These are phyloP conservation scores for Dreissena rostriformis DNA, from an alignment of 1,140 invertebrate genomes.

Conservation along the genomic window DNA sequence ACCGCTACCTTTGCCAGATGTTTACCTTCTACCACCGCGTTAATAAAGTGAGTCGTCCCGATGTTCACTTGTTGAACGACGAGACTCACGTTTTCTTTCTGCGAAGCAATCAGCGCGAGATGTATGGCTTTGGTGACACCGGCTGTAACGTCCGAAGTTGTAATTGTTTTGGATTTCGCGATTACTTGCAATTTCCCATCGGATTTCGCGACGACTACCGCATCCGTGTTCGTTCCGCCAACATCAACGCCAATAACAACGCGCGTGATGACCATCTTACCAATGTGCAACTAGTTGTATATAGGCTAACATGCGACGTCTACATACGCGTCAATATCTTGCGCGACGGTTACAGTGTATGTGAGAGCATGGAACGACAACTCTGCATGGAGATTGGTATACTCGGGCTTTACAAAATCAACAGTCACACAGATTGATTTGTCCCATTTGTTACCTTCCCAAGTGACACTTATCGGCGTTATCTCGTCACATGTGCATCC, in stretches of 20 bases:
- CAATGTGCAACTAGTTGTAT: no score
- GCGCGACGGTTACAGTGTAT: no score
- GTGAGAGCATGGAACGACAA: no score
- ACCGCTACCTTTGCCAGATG: constrained; percentile 71
- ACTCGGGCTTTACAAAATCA: no score
- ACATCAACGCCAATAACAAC: not conserved
- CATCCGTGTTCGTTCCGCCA: constrained; percentile 57
- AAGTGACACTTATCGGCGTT: no score
- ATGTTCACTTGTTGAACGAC: constrained; percentile 72
- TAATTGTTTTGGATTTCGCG: constrained; percentile 67
- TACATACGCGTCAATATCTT: no score
- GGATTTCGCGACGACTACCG: constrained; percentile 66
- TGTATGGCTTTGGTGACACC: constrained; percentile 71
- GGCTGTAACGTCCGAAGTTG: constrained; percentile 74
- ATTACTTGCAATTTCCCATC: constrained; percentile 54
- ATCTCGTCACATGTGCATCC: no score
- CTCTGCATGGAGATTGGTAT: no score
- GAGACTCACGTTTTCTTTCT: constrained; percentile 49
- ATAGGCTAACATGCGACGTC: no score
- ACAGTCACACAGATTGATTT: no score
- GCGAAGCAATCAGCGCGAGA: constrained; percentile 53
- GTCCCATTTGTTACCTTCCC: no score
- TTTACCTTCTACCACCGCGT: constrained; percentile 75
- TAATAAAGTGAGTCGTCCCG: constrained; percentile 79
- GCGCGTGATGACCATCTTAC: not conserved